Conservation (phyloP, 35 echinoderm and acorn worm genomes). For the Anneissia japonica region DNA sequence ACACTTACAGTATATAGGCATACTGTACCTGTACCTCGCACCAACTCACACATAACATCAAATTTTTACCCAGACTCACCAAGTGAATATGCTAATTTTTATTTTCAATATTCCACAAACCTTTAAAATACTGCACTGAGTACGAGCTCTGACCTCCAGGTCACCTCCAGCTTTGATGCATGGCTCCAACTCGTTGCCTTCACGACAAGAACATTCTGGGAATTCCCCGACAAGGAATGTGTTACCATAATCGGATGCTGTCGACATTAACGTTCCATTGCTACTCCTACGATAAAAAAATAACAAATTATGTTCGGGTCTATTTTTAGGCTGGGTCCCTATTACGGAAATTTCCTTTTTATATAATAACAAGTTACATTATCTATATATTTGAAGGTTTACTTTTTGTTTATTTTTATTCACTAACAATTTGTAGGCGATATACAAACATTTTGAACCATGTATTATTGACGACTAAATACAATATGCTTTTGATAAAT, state of each 20-base stretch:
- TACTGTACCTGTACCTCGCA: too few relatives aligned
- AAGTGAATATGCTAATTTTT: neutral
- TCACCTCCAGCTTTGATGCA: conserved; percentile 38
- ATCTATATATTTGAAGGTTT: too few relatives aligned
- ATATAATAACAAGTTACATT: too few relatives aligned
- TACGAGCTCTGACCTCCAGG: conserved; percentile 22
- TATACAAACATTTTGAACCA: too few relatives aligned
- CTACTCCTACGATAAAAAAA: conserved; percentile 31
- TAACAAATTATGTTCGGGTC: neutral
- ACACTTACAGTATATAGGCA: too few relatives aligned
- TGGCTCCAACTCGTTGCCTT: conserved; percentile 50
- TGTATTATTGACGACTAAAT: too few relatives aligned
- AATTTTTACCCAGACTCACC: too few relatives aligned
- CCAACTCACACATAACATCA: too few relatives aligned
- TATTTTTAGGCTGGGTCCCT: neutral
- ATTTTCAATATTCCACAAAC: conserved; percentile 29
- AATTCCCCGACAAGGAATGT: conserved; percentile 69
- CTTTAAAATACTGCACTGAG: conserved; percentile 64
- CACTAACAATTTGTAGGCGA: too few relatives aligned
- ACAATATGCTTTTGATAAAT: too few relatives aligned
- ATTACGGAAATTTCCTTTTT: too few relatives aligned
- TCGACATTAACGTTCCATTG: conserved; percentile 41
- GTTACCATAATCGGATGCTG: conserved; percentile 81
- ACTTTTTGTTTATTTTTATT: too few relatives aligned
- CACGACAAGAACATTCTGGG: conserved; percentile 71